Evolutionary conservation across 2,888 invertebrate species (phyloP), one percentile per base, ranked within the genome.

Genomic region (Odontomyia ornata): DNA sequence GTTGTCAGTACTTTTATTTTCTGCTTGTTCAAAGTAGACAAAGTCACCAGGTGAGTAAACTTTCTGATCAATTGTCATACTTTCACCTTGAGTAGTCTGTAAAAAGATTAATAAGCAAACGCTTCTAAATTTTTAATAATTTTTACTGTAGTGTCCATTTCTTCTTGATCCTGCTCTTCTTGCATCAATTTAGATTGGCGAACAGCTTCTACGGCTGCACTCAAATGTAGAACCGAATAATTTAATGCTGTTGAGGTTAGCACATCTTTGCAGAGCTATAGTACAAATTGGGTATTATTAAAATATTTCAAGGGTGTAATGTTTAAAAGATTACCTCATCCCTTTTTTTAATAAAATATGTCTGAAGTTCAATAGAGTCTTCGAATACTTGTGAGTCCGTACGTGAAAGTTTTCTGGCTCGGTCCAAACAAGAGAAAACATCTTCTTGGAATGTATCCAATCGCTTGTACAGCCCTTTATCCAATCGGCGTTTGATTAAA

Each of bases 391-490:
- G 96, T 1, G 98, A 98, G 88, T 98, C 98, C 0, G 95, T 94
- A 15, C 97, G 91, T 0, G 97, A 95, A 0, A 97, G 88, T 78
- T 92, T 92, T 1, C 99, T 91, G 0, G 97, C 97, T 81, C 94
- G 88, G 82, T 98, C 97, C 84, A 99, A 91, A 79, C 98, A 95
- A 46, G 93, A 91, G 85, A 99, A 99, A 84, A 99, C 92, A 84
- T 99, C 99, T 82, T 97, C 97, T 88, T 99, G 99, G 87, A 99
- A 99, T 76, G 93, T 90, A 85, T 99, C 99, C 79, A 99, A 88
- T 5, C 99, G 90, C 82, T 95, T 93, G 86, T 99, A 99, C 2
- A 96, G 90, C 0, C 96, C 96, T 85, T 94, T 91, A 84, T 99
- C 98, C 60, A 99, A 88, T 25, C 98, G 91, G 25, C 96, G 90